A percentile compares a stretch with the other conserved stretches of the same genome.
These are phyloP conservation scores for Pedionomus torquatus DNA, from an alignment of 2,113 vertebrate genomes.

Conservation along the genomic window DNA sequence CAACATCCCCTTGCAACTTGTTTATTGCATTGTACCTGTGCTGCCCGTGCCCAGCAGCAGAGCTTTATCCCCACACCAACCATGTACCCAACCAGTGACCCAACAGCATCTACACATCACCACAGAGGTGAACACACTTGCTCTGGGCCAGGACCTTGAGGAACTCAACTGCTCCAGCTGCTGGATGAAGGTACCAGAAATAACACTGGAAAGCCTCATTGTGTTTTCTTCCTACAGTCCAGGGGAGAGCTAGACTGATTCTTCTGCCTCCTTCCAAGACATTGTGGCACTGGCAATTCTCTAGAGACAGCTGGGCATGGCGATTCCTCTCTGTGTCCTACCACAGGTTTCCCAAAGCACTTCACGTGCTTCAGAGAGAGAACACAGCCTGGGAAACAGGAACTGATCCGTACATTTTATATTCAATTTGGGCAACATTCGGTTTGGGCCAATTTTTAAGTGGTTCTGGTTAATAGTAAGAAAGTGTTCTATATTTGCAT, in stretches of 20 bases:
- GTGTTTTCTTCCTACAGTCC: not conserved
- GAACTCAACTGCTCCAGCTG: not conserved
- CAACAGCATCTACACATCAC: accelerated
- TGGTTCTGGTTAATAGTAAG: not conserved
- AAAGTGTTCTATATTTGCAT: not conserved
- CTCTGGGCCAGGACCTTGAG: not conserved
- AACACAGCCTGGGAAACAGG: not conserved
- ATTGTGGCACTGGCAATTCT: not conserved
- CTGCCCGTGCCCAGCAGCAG: not conserved
- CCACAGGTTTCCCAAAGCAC: not conserved
- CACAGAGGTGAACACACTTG: not conserved
- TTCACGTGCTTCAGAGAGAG: not conserved
- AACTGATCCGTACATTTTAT: not conserved
- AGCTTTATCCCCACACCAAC: not conserved
- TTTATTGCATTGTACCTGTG: not conserved
- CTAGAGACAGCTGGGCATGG: not conserved
- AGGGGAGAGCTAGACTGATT: not conserved
- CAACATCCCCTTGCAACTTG: not conserved
- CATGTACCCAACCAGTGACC: not conserved
- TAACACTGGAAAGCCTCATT: not conserved
- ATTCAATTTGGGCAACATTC: not conserved
- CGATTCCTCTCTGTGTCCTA: not conserved
- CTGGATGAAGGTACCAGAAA: not conserved
- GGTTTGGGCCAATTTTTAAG: not conserved
- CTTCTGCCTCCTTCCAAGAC: not conserved